Percentiles rank a stretch among this genome's conserved stretches.
Evolutionary conservation across 2,797 vertebrate genomes (phyloP).

Genomic region (Pteronotus mesoamericanus): DNA sequence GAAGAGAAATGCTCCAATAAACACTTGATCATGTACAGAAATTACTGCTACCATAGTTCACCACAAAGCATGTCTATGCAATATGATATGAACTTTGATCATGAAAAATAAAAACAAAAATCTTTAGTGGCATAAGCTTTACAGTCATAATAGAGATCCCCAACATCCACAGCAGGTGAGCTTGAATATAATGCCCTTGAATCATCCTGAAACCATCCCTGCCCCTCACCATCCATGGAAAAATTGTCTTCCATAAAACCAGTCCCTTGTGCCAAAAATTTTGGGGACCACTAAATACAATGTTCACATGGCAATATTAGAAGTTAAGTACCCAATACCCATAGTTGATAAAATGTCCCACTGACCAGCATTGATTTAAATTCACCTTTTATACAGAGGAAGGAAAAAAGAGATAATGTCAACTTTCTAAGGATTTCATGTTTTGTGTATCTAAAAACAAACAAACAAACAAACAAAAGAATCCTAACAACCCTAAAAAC

Average conservation of each 20-base stretch:
- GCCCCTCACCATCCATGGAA: no score
- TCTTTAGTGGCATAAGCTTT: conserved; percentile 82
- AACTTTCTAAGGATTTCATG: conserved; percentile 80
- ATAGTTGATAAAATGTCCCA: conserved; percentile 65
- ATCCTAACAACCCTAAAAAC: conserved; percentile 27
- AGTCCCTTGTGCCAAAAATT: no score
- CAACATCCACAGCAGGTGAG: no score
- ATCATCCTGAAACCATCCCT: no score
- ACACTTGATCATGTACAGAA: conserved; percentile 83
- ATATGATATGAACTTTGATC: conserved; percentile 80
- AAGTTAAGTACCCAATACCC: conserved; percentile 71
- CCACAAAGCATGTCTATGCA: conserved; percentile 85
- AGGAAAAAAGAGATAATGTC: conserved; percentile 63
- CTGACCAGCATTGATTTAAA: conserved; percentile 76
- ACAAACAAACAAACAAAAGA: not conserved
- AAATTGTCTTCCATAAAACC: no score
- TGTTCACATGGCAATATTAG: conserved; percentile 78
- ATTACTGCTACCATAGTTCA: conserved; percentile 87
- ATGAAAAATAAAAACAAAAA: conserved; percentile 82
- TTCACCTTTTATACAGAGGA: conserved; percentile 60
- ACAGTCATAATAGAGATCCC: conserved; percentile 47
- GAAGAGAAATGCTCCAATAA: conserved; percentile 80
- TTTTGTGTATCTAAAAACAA: conserved; percentile 77
- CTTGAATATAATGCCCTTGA: no score
- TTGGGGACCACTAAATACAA: conserved; percentile 52